Evolutionary conservation across 1,140 invertebrate genomes (phyloP).

Genomic region (Conus betulinus): DNA sequence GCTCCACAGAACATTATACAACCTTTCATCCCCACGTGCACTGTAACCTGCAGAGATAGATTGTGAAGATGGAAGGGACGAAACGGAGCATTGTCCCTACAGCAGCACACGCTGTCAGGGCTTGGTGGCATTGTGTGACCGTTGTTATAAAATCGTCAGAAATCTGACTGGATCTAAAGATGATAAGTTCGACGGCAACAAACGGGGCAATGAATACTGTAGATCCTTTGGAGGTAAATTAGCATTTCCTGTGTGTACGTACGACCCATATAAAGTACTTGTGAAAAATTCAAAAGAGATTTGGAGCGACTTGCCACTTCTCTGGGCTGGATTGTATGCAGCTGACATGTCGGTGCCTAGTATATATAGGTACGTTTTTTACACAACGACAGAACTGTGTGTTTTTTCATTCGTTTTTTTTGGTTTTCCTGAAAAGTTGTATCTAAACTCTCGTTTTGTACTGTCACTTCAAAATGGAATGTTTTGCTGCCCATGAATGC

Average conservation of each 20-base stretch:
- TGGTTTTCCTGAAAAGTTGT: no score
- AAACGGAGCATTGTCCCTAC: constrained; percentile 7
- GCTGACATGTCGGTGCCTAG: no score
- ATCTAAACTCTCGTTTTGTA: no score
- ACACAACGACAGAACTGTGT: no score
- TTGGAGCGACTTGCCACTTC: background rate
- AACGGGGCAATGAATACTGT: background rate
- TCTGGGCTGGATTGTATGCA: background rate
- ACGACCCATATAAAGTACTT: no score
- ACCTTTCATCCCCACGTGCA: background rate
- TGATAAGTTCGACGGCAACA: no score
- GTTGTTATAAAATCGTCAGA: background rate
- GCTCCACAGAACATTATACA: no score
- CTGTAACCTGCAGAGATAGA: constrained; percentile 3
- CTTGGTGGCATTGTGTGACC: background rate
- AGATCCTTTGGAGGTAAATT: background rate
- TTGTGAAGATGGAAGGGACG: background rate
- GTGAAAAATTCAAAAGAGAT: background rate
- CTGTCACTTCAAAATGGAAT: no score
- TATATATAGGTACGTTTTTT: no score
- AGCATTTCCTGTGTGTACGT: no score
- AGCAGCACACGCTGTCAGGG: background rate
- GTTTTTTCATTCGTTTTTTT: no score
- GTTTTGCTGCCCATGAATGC: background rate
- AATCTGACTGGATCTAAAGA: no score